Evolutionary conservation across 30 jellyfish, hydroid and myxozoan genomes (phyloP).

Genomic region (Euphysa ruthae): DNA sequence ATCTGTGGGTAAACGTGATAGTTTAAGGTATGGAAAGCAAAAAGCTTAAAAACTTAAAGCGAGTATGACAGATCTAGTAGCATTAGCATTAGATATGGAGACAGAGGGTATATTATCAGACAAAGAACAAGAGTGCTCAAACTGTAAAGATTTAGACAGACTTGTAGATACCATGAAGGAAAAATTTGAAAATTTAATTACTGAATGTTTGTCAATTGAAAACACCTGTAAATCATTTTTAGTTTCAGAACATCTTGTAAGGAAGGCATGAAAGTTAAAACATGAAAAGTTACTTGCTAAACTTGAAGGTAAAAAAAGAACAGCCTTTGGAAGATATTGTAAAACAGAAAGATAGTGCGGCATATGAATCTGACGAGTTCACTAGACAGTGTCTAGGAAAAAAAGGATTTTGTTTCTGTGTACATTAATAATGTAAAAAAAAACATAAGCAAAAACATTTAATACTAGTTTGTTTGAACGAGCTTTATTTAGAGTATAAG

Average conservation of each 20-base stretch:
- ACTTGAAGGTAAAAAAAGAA: not conserved
- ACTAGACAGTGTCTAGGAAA: conserved; percentile 15
- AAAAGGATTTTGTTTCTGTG: too few species aligned
- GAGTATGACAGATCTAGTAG: not conserved
- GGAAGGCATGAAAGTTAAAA: not conserved
- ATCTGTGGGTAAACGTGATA: not conserved
- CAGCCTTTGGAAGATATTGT: conserved; percentile 9
- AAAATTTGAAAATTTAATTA: not conserved
- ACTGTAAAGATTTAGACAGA: not conserved
- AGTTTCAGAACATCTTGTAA: not conserved
- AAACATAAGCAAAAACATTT: not conserved
- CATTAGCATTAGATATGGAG: not conserved
- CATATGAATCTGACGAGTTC: conserved; percentile 20
- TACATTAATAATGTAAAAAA: conserved; percentile 7
- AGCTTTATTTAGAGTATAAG: conserved; percentile 16
- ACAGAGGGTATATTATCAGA: not conserved
- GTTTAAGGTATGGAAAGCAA: not conserved
- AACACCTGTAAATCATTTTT: not conserved
- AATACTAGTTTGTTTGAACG: conserved; percentile 5
- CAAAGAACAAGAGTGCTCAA: not conserved
- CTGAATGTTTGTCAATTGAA: not conserved
- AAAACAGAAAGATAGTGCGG: not conserved
- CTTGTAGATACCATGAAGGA: not conserved
- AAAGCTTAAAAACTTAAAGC: not conserved
- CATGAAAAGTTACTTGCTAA: not conserved